A percentile compares a stretch with the other conserved stretches of the same genome.
Evolutionary conservation across 2,113 vertebrate genomes (phyloP).

Genomic region (Lipotes vexillifer): DNA sequence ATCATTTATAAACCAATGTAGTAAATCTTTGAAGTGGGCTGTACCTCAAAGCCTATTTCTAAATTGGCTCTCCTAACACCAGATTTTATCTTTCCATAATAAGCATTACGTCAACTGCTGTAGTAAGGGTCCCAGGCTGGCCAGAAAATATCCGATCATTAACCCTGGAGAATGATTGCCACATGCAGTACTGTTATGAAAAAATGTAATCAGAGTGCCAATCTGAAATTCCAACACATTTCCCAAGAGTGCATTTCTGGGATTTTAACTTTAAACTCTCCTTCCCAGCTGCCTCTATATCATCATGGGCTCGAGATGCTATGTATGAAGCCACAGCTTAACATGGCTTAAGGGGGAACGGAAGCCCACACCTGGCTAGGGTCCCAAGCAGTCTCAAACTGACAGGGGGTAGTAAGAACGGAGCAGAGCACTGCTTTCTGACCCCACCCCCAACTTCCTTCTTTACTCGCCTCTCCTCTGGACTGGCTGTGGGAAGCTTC

Average conservation of each 20-base stretch:
- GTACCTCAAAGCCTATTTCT: not conserved
- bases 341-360: not conserved
- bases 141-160: not conserved
- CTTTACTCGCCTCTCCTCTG: not conserved
- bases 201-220: not conserved
- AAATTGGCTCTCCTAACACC: not conserved
- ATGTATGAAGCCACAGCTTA: not conserved
- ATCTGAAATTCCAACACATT: not conserved
- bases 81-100: not conserved
- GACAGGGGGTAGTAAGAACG: fast-evolving
- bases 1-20: not conserved
- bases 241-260: not conserved
- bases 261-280: not conserved
- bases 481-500: not conserved
- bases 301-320: not conserved
- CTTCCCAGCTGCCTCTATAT: not conserved
- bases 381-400: not conserved
- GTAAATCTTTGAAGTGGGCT: not conserved
- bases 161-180: not conserved
- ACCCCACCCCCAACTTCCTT: not conserved
- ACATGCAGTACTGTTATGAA: not conserved
- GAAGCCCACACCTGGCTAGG: not conserved
- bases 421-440: not conserved
- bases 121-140: not conserved
- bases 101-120: not conserved